Evolutionary conservation across 2,888 invertebrate species (phyloP), one percentile per base, ranked within the genome.

Genomic region (Pachydiplax longipennis): DNA sequence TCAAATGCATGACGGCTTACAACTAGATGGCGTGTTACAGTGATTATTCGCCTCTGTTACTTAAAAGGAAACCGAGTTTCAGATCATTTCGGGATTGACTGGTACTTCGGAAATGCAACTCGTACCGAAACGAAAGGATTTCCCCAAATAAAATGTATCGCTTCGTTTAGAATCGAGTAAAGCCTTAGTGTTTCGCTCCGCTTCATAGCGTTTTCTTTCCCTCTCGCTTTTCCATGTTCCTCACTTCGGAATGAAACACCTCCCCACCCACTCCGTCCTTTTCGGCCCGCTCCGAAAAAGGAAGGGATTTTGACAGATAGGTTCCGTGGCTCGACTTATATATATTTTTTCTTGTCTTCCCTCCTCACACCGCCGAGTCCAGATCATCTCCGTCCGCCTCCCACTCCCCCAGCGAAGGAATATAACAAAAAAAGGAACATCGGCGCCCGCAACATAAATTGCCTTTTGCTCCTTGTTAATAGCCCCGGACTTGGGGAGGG

Each of bases 381-480:
- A 10, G 8, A 31, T n/a, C 81, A 15, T 81, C 81, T 44, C 35
- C 35, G 40, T 10, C 37, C 61, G 15, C 18, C 58, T 31, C 31
- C 83, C 15, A 25, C 83, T 58, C 58, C 61, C 83, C n/a, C 22
- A 58, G 83, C 83, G 58, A 61, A 53, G 65, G 87, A 37, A 65
- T 37, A 87, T 37, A 87, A 37, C 58, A 87, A 87, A 87, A 87
- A 87, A 87, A 65, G 31, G 87, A 87, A 22, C 87, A 87, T 87
- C 37, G 87, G 87, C 87, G 87, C 87, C 87, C 87, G 87, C 87
- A 87, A 87, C 87, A 87, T 87, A 87, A 87, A 87, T 87, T 87
- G 87, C 87, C 87, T 87, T 87, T 87, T 87, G 87, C 87, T 87
- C 61, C 87, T 87, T 87, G 87, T 87, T 87, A 87, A 87, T 87